A percentile compares a stretch with the other conserved stretches of the same genome.
These are phyloP conservation scores for Urophycis tenuis DNA, from an alignment of 2,797 vertebrate genomes.

Conservation along the genomic window DNA sequence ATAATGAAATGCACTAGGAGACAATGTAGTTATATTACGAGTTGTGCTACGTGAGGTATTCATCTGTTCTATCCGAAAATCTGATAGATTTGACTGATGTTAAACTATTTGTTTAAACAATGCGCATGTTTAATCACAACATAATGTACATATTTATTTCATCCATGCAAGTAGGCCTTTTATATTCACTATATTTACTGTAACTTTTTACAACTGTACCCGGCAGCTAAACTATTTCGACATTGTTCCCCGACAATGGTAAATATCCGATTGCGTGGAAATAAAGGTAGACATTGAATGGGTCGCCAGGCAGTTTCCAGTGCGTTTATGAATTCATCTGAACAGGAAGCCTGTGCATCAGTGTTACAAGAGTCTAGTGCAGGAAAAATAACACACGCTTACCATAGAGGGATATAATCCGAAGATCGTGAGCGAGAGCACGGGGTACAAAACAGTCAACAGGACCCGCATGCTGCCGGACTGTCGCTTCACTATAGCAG, in stretches of 20 bases:
- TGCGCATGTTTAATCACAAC: background rate
- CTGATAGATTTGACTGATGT: background rate
- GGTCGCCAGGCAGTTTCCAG: background rate
- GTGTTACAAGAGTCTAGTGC: conserved; percentile 1
- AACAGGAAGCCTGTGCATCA: background rate
- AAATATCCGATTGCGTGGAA: too few species aligned
- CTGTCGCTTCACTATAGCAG: conserved; percentile 21
- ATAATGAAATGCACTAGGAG: background rate
- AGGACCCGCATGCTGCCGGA: conserved; percentile 80
- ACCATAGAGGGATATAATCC: conserved; percentile 88
- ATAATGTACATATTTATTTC: background rate
- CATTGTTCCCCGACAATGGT: too few species aligned
- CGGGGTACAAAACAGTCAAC: conserved; percentile 72
- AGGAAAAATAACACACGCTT: conserved; percentile 50
- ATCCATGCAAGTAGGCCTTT: background rate
- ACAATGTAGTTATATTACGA: background rate
- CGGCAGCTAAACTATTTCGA: too few species aligned
- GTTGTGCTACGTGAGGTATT: background rate
- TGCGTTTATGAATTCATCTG: background rate
- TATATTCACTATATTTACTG: background rate
- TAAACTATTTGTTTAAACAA: background rate
- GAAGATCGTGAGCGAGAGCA: conserved; percentile 79
- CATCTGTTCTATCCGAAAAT: background rate
- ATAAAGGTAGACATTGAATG: background rate
- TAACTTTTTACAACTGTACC: background rate